phyloP scores from a whole-genome alignment of 2,113 vertebrate genomes.

The Gallinago jamesoni region DNA sequence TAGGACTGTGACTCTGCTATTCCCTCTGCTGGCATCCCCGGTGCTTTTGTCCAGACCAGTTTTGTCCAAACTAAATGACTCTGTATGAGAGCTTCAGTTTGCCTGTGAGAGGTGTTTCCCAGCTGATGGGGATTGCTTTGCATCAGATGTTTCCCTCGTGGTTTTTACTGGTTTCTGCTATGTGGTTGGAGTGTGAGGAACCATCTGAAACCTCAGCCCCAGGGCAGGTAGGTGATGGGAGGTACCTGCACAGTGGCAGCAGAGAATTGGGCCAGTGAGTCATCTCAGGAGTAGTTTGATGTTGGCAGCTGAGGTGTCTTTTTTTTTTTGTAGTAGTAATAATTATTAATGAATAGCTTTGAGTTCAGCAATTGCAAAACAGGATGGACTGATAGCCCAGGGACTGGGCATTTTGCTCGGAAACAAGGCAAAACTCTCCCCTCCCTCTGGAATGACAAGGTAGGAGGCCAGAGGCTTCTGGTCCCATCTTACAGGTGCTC shows the following conservation, averaged over 20 bases:
- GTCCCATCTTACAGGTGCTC: accelerated
- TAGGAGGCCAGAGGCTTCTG: neutral
- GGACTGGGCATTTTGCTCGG: neutral
- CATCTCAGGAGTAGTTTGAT: neutral
- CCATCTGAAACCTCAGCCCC: neutral
- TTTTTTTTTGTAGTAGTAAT: neutral
- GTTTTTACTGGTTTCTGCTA: neutral
- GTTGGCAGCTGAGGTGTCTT: neutral
- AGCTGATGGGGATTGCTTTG: neutral
- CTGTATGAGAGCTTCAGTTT: neutral
- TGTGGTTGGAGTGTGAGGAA: neutral
- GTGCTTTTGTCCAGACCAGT: neutral
- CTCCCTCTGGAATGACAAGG: neutral
- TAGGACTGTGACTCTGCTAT: neutral
- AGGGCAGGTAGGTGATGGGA: neutral
- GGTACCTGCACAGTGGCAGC: neutral
- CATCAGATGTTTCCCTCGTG: accelerated
- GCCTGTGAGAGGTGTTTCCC: neutral
- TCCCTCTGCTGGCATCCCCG: neutral
- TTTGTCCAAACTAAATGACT: neutral
- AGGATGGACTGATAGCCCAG: neutral
- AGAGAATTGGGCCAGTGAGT: neutral
- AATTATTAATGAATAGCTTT: neutral
- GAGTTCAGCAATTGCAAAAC: neutral
- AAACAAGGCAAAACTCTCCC: neutral